Base-by-base conservation (phyloP, 2,113 vertebrate genomes). In the Fukomys damarensis region DNA sequence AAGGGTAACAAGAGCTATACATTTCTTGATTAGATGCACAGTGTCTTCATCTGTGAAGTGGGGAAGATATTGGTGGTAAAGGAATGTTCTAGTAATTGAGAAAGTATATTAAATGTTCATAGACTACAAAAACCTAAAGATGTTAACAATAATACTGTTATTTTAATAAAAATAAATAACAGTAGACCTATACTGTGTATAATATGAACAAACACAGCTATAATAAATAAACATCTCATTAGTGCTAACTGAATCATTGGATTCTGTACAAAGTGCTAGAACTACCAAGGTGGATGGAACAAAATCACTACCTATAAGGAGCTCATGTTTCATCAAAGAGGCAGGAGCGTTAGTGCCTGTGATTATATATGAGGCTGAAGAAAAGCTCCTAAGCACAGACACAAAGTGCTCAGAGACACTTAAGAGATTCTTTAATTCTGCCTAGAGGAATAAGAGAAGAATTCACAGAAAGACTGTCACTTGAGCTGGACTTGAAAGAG, bases 161-260 rank as follows among this genome's bases (percentile, higher is more conserved):
- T 46, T 85, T 72, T 95, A 80, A 79, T 49, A 92, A 92, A 86
- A 88, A 74, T 58, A 66, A 86, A 58, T 43, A 84, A 65, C 14
- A 80, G 80, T 72, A 86, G 14, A 11, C 70, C 70, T 70, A 76
- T 46, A 10, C 49, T 80, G n/a, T n/a, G 54, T 74, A 49, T 74
- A 89, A 76, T 30, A 46, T 70, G 66, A 77, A 81, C 26, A 41
- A 91, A 76, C 30, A 90, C 83, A 20, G 28, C 79, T 80, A 52
- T 46, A 79, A 2, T 84, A 32, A 65, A 54, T 83, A 70, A 86
- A 72, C 19, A 68, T 56, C 49, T 76, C 8, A 6, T 46, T 30
- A 59, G 32, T 28, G 61, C 16, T 58, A 68, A 66, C 1, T 68
- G 35, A 35, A 46, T 86, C 14, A 80, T 80, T 83, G 49, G 22